A percentile compares a stretch with the other conserved stretches of the same genome.
These are phyloP conservation scores for Yponomeuta evonymella DNA, from an alignment of 2,888 invertebrate genomes.

Conservation along the genomic window DNA sequence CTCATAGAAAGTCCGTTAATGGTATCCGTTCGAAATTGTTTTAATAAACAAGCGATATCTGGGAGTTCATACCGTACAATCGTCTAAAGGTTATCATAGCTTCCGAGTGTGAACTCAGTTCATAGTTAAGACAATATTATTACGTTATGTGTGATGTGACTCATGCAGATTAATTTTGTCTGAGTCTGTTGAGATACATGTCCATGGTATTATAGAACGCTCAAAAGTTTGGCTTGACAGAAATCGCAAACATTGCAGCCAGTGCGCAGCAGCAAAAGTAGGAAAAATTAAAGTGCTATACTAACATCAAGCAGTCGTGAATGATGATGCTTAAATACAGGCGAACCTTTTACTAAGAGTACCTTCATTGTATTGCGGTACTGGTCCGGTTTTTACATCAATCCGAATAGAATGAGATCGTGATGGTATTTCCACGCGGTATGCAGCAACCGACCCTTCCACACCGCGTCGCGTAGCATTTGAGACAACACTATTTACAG, in stretches of 20 bases:
- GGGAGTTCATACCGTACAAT: background rate
- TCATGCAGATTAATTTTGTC: constrained; percentile 8
- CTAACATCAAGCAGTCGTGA: too few species aligned
- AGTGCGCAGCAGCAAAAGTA: too few species aligned
- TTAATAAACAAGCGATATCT: background rate
- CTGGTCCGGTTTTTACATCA: constrained; percentile 38
- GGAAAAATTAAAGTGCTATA: too few species aligned
- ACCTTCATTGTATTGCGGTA: background rate
- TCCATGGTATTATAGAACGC: background rate
- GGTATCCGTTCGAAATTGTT: background rate
- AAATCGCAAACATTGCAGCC: too few species aligned
- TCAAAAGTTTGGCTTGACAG: too few species aligned
- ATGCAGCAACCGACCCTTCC: constrained; percentile 42
- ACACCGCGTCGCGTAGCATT: constrained; percentile 52
- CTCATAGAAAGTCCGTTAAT: background rate
- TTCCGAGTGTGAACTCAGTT: background rate
- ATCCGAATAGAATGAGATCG: constrained; percentile 45
- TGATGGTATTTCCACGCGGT: constrained; percentile 47
- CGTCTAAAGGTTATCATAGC: background rate
- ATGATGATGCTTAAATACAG: background rate
- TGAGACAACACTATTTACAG: constrained; percentile 38
- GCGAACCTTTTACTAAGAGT: too few species aligned
- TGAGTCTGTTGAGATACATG: constrained; percentile 5
- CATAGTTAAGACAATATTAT: background rate
- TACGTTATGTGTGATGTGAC: background rate